Base-by-base conservation (phyloP, 2,797 vertebrate genomes). In the Gymnopithys bicolor region DNA sequence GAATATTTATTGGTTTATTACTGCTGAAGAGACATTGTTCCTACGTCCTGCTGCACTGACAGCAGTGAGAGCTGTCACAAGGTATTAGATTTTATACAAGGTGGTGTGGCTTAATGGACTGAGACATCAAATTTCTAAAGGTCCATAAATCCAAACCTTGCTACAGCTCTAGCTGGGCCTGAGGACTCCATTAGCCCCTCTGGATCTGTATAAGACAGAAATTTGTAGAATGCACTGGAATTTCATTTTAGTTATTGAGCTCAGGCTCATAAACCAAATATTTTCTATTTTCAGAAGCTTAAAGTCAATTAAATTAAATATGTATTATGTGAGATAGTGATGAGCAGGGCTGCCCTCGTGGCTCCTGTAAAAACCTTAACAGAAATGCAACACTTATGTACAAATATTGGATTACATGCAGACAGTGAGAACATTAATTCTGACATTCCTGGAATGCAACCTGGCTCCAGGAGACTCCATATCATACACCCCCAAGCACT, bases 1-100 rank as follows among this genome's bases (percentile, higher is more conserved):
- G 88, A 92, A 91, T 91, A 93, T 96, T 95, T 96, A 96, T 89
- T 86, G 68, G 88, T 94, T 96, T 91, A 95, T 92, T 88, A 90
- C 75, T 90, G 91, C 93, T 94, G 93, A 88, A 90, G 77, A 92
- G 84, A 62, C 91, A 81, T 83, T 94, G 84, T 77, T 93, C 78
- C 89, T 30, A 16, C 5, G 3, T 87, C 90, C 84, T 0, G 14
- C 92, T 92, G 84, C 52, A 94, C 86, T 71, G 87, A 93, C 4
- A 8, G 85, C 89, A 87, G 64, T 89, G 70, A 78, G 77, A 84
- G 80, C 59, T 92, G 93, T 90, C 95, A 94, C 74, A 87, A 93
- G 87, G 64, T 48, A 87, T 90, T 64, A 67, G 35, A 95, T 77
- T 82, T 93, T 77, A 62, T 73, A 71, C 24, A 95, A 81, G 84